Base-by-base conservation (phyloP, 2,888 invertebrate species). In the Zaprionus lineosus region DNA sequence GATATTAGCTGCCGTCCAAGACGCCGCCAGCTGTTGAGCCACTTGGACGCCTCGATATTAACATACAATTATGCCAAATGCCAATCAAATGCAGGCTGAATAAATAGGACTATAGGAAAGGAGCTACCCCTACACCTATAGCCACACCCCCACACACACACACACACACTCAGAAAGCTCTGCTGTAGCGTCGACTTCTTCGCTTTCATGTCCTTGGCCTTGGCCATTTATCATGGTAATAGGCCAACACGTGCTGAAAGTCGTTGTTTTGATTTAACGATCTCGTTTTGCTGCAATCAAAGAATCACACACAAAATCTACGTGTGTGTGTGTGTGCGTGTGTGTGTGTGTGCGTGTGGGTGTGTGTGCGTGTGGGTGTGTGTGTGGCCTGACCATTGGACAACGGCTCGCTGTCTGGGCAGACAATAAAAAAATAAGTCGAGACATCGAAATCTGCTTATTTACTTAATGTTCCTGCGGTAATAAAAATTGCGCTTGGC, bases 201-300 rank as follows among this genome's bases (percentile, higher is more conserved):
- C 47, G 29, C 46, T n/a, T n/a, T n/a, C 40, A 36, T 61, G 69
- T 59, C 53, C 53, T 71, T 72, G 72, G 56, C 73, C 76, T 58
- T 55, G 74, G 57, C 70, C 77, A 81, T 76, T 76, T 76, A 62
- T 76, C 82, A 81, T 73, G 74, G 61, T 58, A 76, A 76, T 59
- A 43, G 69, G 51, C 60, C 44, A 65, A 61, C 64, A 73, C 76
- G 65, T 73, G 69, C 77, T 36, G 33, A 43, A 58, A 64, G 60
- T 64, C 69, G 60, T 61, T 74, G 69, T 76, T 81, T 79, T 74
- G 74, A 74, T 74, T 74, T 74, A 81, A 74, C 81, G 77, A 76
- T 72, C 59, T 68, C 73, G 76, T 48, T 71, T 72, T 68, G 69
- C 74, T 51, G 69, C 74, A 74, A 81, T 81, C 74, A 72, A 67